Conservation (phyloP, 2,797 vertebrate genomes). For the Jordanella pulchra region DNA sequence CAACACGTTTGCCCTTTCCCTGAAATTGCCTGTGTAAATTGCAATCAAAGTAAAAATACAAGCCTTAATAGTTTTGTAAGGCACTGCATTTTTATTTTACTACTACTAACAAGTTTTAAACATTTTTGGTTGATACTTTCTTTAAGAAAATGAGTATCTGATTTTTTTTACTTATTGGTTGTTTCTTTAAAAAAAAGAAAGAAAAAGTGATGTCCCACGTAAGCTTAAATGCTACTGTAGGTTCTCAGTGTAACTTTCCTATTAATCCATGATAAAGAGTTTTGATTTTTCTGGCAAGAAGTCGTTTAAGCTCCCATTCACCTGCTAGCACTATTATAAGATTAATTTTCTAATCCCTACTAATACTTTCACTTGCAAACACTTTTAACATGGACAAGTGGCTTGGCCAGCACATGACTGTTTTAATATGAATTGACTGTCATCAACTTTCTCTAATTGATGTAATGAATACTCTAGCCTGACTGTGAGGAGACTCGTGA, state of each 20-base stretch:
- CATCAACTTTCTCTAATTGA: constrained; percentile 61
- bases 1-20: neutral
- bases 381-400: constrained; percentile 48
- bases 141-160: neutral
- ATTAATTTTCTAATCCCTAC: constrained; percentile 65
- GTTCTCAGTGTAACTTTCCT: constrained; percentile 23
- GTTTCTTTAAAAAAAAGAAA: neutral
- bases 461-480: constrained; percentile 65
- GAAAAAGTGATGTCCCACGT: neutral
- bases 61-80: neutral
- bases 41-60: neutral
- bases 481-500: constrained; percentile 53
- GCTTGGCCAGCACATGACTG: constrained; percentile 21
- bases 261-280: constrained; percentile 44
- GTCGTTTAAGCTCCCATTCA: constrained; percentile 40
- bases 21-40: neutral
- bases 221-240: constrained; percentile 8
- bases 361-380: constrained; percentile 63
- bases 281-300: constrained; percentile 37
- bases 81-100: neutral
- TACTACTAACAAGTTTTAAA: neutral
- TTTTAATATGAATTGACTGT: constrained; percentile 64
- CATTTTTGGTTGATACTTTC: neutral
- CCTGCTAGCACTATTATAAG: constrained; percentile 60
- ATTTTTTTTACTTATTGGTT: neutral